Percentiles rank a stretch among this genome's conserved stretches.
phyloP scores from a whole-genome alignment of 2,113 vertebrate species.

The Pseudorasbora parva region DNA sequence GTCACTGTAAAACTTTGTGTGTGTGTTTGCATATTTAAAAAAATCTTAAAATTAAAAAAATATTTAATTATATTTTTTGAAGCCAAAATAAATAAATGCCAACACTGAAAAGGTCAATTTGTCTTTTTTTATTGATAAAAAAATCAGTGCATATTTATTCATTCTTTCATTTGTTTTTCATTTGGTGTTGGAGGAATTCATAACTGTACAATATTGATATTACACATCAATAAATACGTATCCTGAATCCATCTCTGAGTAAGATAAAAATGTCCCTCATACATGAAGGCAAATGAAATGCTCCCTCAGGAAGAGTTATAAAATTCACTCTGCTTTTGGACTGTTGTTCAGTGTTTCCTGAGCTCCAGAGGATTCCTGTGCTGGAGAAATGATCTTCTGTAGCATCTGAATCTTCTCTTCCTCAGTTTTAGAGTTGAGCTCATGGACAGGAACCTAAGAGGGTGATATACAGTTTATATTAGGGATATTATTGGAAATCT shows the following conservation, averaged over 20 bases:
- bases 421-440: slow-evolving; percentile 20
- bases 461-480: no score
- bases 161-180: neutral
- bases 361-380: neutral
- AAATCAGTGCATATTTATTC: neutral
- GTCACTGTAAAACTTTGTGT: no score
- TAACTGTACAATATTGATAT: neutral
- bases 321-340: neutral
- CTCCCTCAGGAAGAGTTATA: neutral
- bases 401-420: slow-evolving; percentile 41
- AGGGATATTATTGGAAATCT: no score
- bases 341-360: neutral
- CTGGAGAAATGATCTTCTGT: slow-evolving; percentile 36
- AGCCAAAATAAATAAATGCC: neutral
- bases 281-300: neutral
- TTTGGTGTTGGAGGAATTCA: neutral
- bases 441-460: slow-evolving; percentile 45
- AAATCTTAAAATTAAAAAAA: no score
- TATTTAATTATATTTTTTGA: neutral
- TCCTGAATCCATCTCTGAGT: neutral
- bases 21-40: no score
- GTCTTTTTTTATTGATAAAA: neutral
- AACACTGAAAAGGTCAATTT: neutral
- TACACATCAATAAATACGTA: slow-evolving; percentile 10
- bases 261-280: neutral